Percentiles rank a stretch among this genome's conserved stretches.
These are phyloP conservation scores for Pseudanteris insignis DNA, from an alignment of 2,888 invertebrate genomes.

Conservation along the genomic window DNA sequence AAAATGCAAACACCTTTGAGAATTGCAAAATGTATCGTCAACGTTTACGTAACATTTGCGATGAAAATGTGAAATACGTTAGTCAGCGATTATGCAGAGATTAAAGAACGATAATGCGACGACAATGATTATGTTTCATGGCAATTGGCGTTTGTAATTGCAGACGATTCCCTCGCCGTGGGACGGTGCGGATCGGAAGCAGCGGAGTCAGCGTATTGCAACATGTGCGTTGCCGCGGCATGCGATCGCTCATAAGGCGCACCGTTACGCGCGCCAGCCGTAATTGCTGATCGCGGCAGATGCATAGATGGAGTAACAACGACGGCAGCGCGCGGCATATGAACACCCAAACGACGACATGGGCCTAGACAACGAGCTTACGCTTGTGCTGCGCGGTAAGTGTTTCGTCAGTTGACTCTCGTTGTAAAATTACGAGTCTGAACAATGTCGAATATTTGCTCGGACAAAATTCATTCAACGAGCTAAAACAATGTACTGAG, in stretches of 20 bases:
- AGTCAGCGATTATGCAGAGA: conserved; percentile 22
- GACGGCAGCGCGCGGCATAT: conserved; percentile 17
- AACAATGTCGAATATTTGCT: no score
- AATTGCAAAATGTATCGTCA: neutral
- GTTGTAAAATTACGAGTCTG: no score
- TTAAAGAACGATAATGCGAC: conserved; percentile 12
- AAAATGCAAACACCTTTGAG: no score
- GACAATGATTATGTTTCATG: conserved; percentile 14
- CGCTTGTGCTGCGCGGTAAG: conserved; percentile 51
- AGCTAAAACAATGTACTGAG: no score
- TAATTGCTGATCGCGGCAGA: conserved; percentile 29
- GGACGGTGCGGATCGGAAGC: neutral
- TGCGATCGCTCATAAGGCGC: conserved; percentile 4
- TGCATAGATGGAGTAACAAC: no score
- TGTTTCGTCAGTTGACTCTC: no score
- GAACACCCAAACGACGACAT: conserved; percentile 36
- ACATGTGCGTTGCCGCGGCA: conserved; percentile 22
- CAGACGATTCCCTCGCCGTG: conserved; percentile 16
- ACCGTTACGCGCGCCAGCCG: conserved; percentile 13
- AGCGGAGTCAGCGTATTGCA: conserved; percentile 22
- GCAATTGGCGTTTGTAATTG: conserved; percentile 26
- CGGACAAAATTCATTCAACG: no score
- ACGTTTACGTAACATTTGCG: conserved; percentile 6
- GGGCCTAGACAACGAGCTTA: conserved; percentile 49
- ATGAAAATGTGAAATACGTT: conserved; percentile 13